A percentile compares a stretch with the other conserved stretches of the same genome.
phyloP scores from a whole-genome alignment of 2,797 vertebrate genomes.

The Margarornis squamiger region DNA sequence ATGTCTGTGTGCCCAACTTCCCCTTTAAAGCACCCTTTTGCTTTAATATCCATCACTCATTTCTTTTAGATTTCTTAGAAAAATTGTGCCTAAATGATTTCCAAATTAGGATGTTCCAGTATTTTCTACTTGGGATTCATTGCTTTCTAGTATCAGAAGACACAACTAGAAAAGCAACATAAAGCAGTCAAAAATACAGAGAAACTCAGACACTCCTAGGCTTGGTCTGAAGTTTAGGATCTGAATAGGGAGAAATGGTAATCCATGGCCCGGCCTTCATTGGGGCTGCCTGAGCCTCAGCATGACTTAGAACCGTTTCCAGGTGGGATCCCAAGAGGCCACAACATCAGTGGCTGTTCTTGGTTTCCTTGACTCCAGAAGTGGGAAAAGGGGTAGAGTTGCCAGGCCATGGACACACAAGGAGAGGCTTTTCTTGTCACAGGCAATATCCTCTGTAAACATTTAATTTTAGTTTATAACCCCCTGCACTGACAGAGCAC shows the following conservation, averaged over 20 bases:
- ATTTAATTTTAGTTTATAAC: conserved; percentile 29
- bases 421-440: neutral
- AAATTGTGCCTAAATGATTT: neutral
- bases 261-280: neutral
- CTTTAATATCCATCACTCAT: neutral
- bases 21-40: neutral
- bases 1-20: neutral
- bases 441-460: conserved; percentile 16
- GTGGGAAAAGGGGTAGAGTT: neutral
- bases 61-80: neutral
- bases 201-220: neutral
- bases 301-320: neutral
- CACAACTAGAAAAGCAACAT: neutral
- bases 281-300: neutral
- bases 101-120: neutral
- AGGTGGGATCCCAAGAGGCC: neutral
- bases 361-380: conserved; percentile 12
- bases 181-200: neutral
- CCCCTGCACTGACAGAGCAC: fast-evolving
- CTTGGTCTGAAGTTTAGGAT: neutral
- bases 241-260: neutral
- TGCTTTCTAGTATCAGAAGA: neutral
- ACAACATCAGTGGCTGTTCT: neutral
- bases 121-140: neutral
- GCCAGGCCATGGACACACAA: neutral